A percentile compares a stretch with the other conserved stretches of the same genome.
Evolutionary conservation across 2,113 vertebrate genomes (phyloP).

Genomic region (Rhynchomys soricoides): DNA sequence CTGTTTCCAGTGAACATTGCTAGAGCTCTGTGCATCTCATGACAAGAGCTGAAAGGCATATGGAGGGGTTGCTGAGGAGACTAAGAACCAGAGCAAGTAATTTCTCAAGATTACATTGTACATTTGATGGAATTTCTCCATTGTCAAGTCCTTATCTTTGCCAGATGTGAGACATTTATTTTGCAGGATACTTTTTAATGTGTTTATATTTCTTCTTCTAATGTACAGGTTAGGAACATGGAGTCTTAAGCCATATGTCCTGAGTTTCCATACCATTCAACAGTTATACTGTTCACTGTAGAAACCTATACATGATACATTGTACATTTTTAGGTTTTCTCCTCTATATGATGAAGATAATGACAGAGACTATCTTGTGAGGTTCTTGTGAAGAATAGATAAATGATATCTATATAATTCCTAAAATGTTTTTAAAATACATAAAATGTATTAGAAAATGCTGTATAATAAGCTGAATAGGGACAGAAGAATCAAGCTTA

Average conservation of each 20-base stretch:
- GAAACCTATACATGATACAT: background rate
- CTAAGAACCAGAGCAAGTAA: constrained; percentile 43
- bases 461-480: background rate
- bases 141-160: background rate
- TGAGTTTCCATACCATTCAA: background rate
- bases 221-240: background rate
- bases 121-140: background rate
- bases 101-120: constrained; percentile 49
- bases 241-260: background rate
- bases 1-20: background rate
- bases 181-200: background rate
- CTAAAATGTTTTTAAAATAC: constrained; percentile 15
- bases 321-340: constrained; percentile 20
- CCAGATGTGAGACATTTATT: background rate
- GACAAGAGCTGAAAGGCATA: background rate
- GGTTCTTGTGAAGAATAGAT: constrained; percentile 45
- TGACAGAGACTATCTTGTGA: background rate
- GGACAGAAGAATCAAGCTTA: background rate
- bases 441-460: background rate
- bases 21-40: constrained; percentile 1
- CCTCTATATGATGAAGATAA: background rate
- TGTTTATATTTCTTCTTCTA: constrained; percentile 16
- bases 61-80: constrained; percentile 64
- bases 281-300: background rate
- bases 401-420: background rate